Percentiles rank a stretch among this genome's conserved stretches.
These are phyloP conservation scores for Diploscapter pachys DNA, from an alignment of 1,140 invertebrate species.

Conservation along the genomic window DNA sequence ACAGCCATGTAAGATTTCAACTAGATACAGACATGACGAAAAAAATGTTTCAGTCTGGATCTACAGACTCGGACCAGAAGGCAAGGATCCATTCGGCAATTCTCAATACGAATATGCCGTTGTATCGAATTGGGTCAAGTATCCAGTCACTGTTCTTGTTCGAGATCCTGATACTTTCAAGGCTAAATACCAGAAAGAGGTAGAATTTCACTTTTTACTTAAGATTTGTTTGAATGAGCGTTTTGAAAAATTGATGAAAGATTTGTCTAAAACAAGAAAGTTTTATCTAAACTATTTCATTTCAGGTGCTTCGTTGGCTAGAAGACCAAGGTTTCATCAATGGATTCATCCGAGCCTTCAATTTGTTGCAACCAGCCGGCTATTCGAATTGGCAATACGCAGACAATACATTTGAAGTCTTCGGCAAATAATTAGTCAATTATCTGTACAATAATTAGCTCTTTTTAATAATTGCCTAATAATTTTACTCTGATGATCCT, in stretches of 20 bases:
- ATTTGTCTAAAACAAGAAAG: not conserved
- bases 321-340: conserved; percentile 59
- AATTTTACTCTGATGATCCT: conserved; percentile 1
- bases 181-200: conserved; percentile 51
- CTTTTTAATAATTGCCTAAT: conserved; percentile 16
- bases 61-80: conserved; percentile 58
- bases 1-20: conserved; percentile 51
- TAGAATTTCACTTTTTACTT: not conserved
- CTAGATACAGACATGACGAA: conserved; percentile 1
- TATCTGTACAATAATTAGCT: conserved; percentile 17
- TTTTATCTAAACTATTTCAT: not conserved
- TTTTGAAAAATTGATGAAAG: not conserved
- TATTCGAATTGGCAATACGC: conserved; percentile 56
- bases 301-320: conserved; percentile 56
- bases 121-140: conserved; percentile 53
- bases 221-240: too few species aligned
- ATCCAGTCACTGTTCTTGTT: conserved; percentile 57
- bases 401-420: conserved; percentile 58
- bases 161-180: conserved; percentile 58
- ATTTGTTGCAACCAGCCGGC: conserved; percentile 53
- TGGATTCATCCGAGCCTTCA: conserved; percentile 58
- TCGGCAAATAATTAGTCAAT: conserved; percentile 41
- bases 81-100: conserved; percentile 58
- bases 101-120: conserved; percentile 59
- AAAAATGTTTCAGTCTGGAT: conserved; percentile 56